Base-by-base conservation (phyloP, 1,140 invertebrate species). In the Ips typographus region DNA sequence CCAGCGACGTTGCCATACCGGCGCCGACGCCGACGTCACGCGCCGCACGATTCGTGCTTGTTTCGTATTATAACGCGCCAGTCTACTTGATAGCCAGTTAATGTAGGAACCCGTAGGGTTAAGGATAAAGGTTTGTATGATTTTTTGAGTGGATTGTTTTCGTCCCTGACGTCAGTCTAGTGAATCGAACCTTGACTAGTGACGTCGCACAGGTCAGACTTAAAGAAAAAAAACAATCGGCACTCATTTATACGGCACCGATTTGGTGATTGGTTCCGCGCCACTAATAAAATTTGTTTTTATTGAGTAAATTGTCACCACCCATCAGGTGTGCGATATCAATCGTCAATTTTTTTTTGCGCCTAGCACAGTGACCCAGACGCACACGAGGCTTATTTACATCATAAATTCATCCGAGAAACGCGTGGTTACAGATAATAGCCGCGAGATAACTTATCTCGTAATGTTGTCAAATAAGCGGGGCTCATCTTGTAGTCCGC, bases 1-100 rank as follows among this genome's bases (percentile, higher is more conserved):
- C 65, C 65, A 68, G 65, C 65, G 65, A 68, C 65, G 65, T 68
- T 68, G 65, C 65, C 65, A 68, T 55, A 68, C 57, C 58, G 65
- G 65, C 65, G 65, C 65, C 65, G 65, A 59, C 65, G 65, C 65
- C 58, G 65, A 47, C 42, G 43, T 40, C 47, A 40, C 39, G 37
- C 65, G 65, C 51, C 65, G 65, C 39, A 58, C 65, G 57, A 8
- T 61, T 42, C 39, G 22, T 47, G 44, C 37, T 47, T 43, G 60
- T 60, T 40, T 51, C 37, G 51, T 40, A 38, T 62, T 53, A 37
- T 4, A 22, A 40, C 43, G 52, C 61, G 65, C 65, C 57, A 68
- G 65, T 68, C 57, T 6, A 40, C 51, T 60, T 43, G 38, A 22
- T 22, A 49, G 65, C 65, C 65, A 68, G 65, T 68, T 60, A 38